Percentiles rank a stretch among this genome's conserved stretches.
Evolutionary conservation across 1,140 invertebrate species (phyloP).

Genomic region (Tenebrio molitor): DNA sequence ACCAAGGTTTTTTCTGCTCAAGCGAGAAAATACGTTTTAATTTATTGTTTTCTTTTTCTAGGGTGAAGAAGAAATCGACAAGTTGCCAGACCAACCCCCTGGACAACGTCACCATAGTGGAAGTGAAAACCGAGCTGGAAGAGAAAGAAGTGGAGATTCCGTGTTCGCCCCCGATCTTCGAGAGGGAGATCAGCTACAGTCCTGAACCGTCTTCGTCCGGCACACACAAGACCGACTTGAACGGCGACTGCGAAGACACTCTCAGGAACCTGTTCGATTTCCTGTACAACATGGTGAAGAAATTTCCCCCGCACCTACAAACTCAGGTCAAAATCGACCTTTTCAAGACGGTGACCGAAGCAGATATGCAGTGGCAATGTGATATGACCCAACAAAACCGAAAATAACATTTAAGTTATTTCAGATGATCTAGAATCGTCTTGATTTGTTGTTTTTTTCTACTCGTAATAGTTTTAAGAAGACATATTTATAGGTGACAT

Average conservation of each 20-base stretch:
- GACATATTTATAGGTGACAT: too few relatives aligned
- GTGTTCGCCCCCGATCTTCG: neutral
- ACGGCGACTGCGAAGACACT: neutral
- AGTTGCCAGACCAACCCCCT: neutral
- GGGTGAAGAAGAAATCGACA: neutral
- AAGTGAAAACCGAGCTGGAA: constrained; percentile 8
- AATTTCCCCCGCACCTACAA: constrained; percentile 9
- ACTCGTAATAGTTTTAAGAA: too few relatives aligned
- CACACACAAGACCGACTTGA: too few relatives aligned
- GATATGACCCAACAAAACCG: neutral
- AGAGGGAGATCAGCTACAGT: neutral
- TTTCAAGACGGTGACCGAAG: constrained; percentile 12
- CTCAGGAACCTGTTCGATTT: constrained; percentile 8
- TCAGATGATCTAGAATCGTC: too few relatives aligned
- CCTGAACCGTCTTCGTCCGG: neutral
- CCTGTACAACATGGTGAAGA: constrained; percentile 9
- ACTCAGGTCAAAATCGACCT: constrained; percentile 13
- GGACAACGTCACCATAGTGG: neutral
- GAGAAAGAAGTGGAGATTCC: constrained; percentile 5
- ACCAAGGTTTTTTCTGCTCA: neutral
- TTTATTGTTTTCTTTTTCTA: neutral
- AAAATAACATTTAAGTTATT: too few relatives aligned
- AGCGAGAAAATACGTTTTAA: neutral
- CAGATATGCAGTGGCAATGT: constrained; percentile 7
- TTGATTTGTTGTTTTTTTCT: too few relatives aligned